Base-by-base conservation (phyloP, 2,113 vertebrate species). In the Upupa epops region DNA sequence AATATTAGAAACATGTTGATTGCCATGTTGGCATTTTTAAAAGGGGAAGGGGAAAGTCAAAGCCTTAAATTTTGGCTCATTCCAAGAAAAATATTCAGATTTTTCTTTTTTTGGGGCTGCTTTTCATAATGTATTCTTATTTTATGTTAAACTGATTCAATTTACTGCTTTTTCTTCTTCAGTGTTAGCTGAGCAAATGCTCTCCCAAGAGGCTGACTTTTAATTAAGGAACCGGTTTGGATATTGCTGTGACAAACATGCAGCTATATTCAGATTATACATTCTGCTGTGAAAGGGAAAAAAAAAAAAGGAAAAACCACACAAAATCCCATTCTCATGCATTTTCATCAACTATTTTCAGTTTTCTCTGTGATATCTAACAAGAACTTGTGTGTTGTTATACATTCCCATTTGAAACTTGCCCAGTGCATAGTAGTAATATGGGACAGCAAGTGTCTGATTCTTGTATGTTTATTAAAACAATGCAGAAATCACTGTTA, bases 141-240 rank as follows among this genome's bases (percentile, higher is more conserved):
- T 93, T 91, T 88, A 71, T 92, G 61, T 89, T 92, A 60, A 87
- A 75, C 59, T 79, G 31, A 59, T 83, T 83, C 13, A 31, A 72
- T 88, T 77, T 86, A 54, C 31, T 76, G 55, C 24, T 76, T 71
- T 70, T 88, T 61, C 69, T 72, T 71, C 81, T 72, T 77, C 75
- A 61, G 70, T 85, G 51, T 74, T 59, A 92, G 69, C 60, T 88
- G 51, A 90, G 61, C 80, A 66, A 95, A 66, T 71, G 52, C 17
- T 74, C 56, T 92, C 72, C 52, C 72, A 80, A 66, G 79, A 91
- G 90, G 51, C 1, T 70, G 64, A 51, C 68, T 96, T 93, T 83
- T 95, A 95, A 93, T 95, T 94, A 92, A 95, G 55, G 83, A 90
- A 88, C 86, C 76, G 63, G 86, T 94, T 92, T 92, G 86, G 80